A percentile compares a stretch with the other conserved stretches of the same genome.
These are phyloP conservation scores for Paralvinella palmiformis DNA, from an alignment of 1,140 invertebrate species.

Conservation along the genomic window DNA sequence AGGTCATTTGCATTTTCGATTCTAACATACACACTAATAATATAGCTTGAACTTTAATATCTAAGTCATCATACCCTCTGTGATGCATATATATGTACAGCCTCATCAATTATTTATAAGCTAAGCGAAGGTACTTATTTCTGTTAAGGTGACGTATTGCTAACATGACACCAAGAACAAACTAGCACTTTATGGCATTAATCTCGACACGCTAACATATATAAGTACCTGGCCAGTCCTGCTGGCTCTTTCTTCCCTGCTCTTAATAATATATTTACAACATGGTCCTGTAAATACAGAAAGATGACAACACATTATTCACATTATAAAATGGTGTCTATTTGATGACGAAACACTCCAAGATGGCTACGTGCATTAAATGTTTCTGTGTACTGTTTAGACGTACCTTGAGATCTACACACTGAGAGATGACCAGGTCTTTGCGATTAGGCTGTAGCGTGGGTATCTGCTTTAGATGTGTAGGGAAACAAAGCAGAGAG, in stretches of 20 bases:
- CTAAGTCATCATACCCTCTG: no score
- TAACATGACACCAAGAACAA: no score
- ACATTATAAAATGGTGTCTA: neutral
- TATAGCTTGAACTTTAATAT: no score
- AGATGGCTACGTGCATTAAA: neutral
- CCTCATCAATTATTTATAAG: no score
- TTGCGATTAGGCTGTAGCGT: slow-evolving; percentile 71
- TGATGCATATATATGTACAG: no score
- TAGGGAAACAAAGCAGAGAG: slow-evolving; percentile 73
- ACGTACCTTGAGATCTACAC: slow-evolving; percentile 5
- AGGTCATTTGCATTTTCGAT: no score
- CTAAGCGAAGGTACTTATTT: no score
- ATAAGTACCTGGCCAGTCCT: slow-evolving; percentile 65
- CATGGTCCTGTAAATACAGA: slow-evolving; percentile 66
- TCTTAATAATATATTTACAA: slow-evolving; percentile 77
- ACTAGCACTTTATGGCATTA: no score
- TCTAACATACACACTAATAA: no score
- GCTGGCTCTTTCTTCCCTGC: slow-evolving; percentile 82
- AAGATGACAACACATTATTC: slow-evolving; percentile 11
- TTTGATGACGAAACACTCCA: neutral
- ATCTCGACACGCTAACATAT: no score
- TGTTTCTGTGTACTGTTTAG: neutral
- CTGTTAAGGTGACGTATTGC: no score
- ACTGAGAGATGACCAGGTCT: slow-evolving; percentile 62
- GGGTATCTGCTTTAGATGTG: slow-evolving; percentile 65